Evolutionary conservation across 2,888 invertebrate species (phyloP), one percentile per base, ranked within the genome.

Genomic region (Eristalinus sepulchralis): DNA sequence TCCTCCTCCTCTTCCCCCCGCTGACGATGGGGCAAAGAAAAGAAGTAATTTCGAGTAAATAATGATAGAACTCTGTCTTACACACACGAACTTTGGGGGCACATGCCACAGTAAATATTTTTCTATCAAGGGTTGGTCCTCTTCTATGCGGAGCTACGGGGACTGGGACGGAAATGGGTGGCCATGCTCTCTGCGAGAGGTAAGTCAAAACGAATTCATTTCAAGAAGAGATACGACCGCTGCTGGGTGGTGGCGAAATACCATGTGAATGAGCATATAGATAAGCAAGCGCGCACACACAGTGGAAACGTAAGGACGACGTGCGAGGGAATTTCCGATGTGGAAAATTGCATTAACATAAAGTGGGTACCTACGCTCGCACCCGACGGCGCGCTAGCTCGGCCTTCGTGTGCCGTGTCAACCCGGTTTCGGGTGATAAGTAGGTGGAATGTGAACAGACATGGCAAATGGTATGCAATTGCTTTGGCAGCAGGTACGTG

Each of bases 311-410:
- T n/a, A 66, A 66, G 27, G 60, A 71, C 70, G 71, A 81, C 36
- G 36, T 68, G 33, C 36, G 57, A 17, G 27, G 57, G 47, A 73
- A 70, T 73, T 72, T 73, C 67, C 73, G 82, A 77, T 82, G 82
- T 82, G 85, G 85, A 85, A 85, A 85, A 85, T 85, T 85, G 68
- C 85, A 85, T 85, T 85, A 82, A 73, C 85, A 85, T 85, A 85
- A 81, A 84, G 75, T 71, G 70, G 47, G 47, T 47, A 8, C 47
- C 17, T n/a, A 5, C 47, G 47, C 47, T 17, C 47, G 17, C 47
- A 17, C 47, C n/a, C 47, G 6, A 1, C n/a, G 13, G 6, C 36
- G n/a, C 4, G n/a, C n/a, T n/a, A 6, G 17, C 47, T 1, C 47
- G 6, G n/a, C 39, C 2, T 13, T 17, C 47, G 47, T 47, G 47